These are phyloP conservation scores for Gymnoscelis rufifasciata DNA, from an alignment of 2,888 invertebrate species.

Conservation along the genomic window DNA sequence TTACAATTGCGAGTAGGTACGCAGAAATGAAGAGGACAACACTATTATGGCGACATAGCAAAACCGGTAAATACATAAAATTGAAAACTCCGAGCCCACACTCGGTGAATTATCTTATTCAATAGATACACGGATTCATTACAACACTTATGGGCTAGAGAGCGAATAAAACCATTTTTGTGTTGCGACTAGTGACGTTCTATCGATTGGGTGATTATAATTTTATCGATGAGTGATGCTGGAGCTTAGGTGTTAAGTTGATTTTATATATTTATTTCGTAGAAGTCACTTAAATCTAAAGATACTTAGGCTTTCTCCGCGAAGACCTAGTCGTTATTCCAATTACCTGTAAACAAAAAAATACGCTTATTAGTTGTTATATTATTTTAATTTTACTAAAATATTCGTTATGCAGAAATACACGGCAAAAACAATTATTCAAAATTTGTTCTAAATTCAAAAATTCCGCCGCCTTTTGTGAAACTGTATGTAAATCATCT, in stretches of 20 bases:
- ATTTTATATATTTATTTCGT: background rate
- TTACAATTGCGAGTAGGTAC: constrained; percentile 30
- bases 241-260: background rate
- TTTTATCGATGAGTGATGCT: constrained; percentile 16
- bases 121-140: constrained; percentile 74
- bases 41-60: constrained; percentile 54
- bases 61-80: constrained; percentile 69
- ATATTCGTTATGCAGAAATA: no score
- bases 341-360: constrained; percentile 18
- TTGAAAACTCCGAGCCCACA: constrained; percentile 65
- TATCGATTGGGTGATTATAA: background rate
- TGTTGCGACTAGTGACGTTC: constrained; percentile 45
- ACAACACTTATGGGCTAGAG: constrained; percentile 71
- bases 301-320: constrained; percentile 8
- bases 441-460: no score
- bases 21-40: constrained; percentile 30
- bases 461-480: no score
- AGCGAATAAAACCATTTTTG: constrained; percentile 71
- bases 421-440: no score
- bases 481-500: no score
- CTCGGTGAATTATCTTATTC: constrained; percentile 66
- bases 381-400: no score
- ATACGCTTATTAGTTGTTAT: background rate
- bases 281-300: background rate
- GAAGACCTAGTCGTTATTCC: background rate